These are phyloP conservation scores for Sebastes minor DNA, from an alignment of 2,797 vertebrate genomes.

Conservation along the genomic window DNA sequence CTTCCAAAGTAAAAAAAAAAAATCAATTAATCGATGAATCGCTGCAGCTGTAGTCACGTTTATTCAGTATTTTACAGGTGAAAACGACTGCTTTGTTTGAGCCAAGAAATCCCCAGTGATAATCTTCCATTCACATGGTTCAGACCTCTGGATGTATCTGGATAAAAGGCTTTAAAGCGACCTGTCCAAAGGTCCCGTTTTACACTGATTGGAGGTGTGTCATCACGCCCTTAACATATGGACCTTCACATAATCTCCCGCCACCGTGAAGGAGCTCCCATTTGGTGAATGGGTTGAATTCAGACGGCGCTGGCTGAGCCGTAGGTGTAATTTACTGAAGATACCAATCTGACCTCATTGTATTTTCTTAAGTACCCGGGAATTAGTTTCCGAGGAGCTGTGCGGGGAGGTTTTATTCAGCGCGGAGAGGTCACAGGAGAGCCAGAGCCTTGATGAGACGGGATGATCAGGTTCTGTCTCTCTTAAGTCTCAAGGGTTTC, in stretches of 20 bases:
- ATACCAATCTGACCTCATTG: slow-evolving; percentile 75
- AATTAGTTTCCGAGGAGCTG: slow-evolving; percentile 63
- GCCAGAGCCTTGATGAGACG: slow-evolving; percentile 69
- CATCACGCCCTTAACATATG: slow-evolving; percentile 33
- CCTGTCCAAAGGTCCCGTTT: slow-evolving; percentile 29
- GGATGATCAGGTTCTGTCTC: slow-evolving; percentile 76
- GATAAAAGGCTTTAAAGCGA: slow-evolving; percentile 8
- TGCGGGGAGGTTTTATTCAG: slow-evolving; percentile 54
- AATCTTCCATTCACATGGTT: not conserved
- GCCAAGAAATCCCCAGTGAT: not conserved
- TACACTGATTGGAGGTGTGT: slow-evolving; percentile 22
- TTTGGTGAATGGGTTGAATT: slow-evolving; percentile 31
- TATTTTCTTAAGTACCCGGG: slow-evolving; percentile 70
- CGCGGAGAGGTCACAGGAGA: slow-evolving; percentile 67
- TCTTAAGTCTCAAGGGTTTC: slow-evolving; percentile 72
- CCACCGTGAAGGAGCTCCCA: slow-evolving; percentile 32
- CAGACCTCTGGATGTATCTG: not conserved
- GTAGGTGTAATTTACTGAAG: slow-evolving; percentile 75
- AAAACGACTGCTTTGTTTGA: not conserved
- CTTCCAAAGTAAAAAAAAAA: not conserved
- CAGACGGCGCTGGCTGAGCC: slow-evolving; percentile 37
- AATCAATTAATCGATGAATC: too few species aligned
- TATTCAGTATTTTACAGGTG: slow-evolving; percentile 16
- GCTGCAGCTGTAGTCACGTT: not conserved
- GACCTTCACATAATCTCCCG: slow-evolving; percentile 47